These are phyloP conservation scores for Andrena camellia DNA, from an alignment of 2,888 invertebrate species.

Conservation along the genomic window DNA sequence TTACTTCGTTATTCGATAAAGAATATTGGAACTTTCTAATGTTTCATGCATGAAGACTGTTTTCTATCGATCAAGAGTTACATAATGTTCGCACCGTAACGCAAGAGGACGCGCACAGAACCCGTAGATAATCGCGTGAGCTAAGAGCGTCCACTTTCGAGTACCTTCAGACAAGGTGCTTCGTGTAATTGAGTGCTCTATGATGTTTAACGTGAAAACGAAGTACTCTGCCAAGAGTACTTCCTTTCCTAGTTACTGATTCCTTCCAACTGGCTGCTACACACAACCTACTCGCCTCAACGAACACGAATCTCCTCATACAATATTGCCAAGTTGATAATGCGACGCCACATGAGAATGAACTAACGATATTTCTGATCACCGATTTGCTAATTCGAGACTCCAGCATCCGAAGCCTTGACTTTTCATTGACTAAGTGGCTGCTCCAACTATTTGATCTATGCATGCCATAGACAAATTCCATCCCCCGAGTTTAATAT, in stretches of 20 bases:
- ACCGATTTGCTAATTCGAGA: no score
- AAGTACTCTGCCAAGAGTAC: no score
- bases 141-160: constrained; percentile 16
- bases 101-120: no score
- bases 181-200: background rate
- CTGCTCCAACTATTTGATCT: background rate
- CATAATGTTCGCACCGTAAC: background rate
- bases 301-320: background rate
- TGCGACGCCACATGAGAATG: background rate
- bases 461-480: background rate
- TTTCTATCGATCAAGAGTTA: background rate
- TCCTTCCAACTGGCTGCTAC: constrained; percentile 1
- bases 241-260: no score
- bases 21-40: background rate
- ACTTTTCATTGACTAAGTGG: background rate
- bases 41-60: constrained; percentile 7
- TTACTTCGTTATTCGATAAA: background rate
- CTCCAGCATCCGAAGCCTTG: background rate
- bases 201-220: no score
- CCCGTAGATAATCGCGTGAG: background rate
- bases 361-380: no score
- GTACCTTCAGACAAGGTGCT: no score
- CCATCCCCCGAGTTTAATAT: background rate
- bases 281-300: background rate
- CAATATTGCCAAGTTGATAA: background rate